Evolutionary conservation across 2,888 invertebrate genomes (phyloP), one percentile per base, ranked within the genome.

Genomic region (Drosophila pseudotalamancana): DNA sequence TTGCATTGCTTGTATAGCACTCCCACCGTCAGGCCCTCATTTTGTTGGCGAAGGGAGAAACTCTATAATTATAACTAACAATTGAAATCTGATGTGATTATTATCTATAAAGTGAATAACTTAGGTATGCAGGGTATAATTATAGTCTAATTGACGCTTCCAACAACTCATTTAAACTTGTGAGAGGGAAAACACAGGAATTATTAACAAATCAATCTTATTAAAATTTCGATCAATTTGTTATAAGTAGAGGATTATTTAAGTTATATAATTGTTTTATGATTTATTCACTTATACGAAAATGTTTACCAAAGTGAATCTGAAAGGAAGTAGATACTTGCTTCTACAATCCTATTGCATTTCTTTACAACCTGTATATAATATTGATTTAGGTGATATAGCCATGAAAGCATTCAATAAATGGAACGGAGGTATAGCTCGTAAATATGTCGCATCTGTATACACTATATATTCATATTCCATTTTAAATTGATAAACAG

Each of bases 401-500:
- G 9, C 5, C 23, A 9, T 40, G 23, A 40, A 40, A 14, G 12
- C 23, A 40, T n/a, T n/a, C n/a, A n/a, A n/a, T n/a, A n/a, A n/a
- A n/a, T n/a, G n/a, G n/a, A n/a, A n/a, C n/a, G n/a, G n/a, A n/a
- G n/a, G n/a, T 14, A 23, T 23, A 37, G 37, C 18, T 12, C 21
- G 23, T 14, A 23, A 21, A 12, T 21, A 8, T 19, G 14, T 19
- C 5, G 21, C 3, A 54, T 8, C 12, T 12, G 8, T 9, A 18
- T 12, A 25, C 14, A 29, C 6, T 31, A 12, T 29, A 19, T 18
- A 59, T 39, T 45, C n/a, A 42, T 45, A 50, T 55, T 23, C n/a
- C 25, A 16, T n/a, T 46, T 53, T 77, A 63, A 49, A 77, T 78
- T 74, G 65, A 77, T 81, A 39, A 42, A 42, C 59, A 49, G 53